Conservation (phyloP, 1,140 invertebrate genomes). For the Argopecten irradians region DNA sequence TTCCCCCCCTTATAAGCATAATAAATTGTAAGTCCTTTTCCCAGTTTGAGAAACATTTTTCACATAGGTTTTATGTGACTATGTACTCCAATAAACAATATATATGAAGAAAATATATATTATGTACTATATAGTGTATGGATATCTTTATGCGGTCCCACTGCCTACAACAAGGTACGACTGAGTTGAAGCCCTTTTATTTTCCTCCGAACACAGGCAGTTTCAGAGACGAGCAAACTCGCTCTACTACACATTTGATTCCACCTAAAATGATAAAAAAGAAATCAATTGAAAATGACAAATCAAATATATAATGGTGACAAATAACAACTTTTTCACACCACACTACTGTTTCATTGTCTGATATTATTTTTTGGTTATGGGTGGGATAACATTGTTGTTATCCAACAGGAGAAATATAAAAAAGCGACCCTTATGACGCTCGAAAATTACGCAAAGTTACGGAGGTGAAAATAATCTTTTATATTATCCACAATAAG, state of each 20-base stretch:
- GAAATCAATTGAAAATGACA: too few species aligned
- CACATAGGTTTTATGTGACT: too few species aligned
- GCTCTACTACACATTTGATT: constrained; percentile 54
- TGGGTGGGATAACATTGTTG: neutral
- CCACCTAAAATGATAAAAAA: too few species aligned
- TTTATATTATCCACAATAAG: neutral
- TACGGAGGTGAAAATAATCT: neutral
- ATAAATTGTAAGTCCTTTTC: too few species aligned
- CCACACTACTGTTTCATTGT: too few species aligned
- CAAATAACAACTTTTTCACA: too few species aligned
- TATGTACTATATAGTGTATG: too few species aligned
- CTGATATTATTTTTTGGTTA: too few species aligned
- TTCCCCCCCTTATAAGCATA: neutral
- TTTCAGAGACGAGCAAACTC: constrained; percentile 64
- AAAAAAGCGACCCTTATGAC: constrained; percentile 6
- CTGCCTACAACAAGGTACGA: constrained; percentile 51
- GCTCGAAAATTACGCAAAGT: neutral
- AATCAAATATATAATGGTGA: too few species aligned
- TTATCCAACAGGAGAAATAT: neutral
- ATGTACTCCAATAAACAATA: too few species aligned
- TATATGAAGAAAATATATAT: too few species aligned
- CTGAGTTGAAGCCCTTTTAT: constrained; percentile 57
- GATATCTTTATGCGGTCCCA: neutral
- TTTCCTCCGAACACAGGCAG: constrained; percentile 60
- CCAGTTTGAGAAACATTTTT: too few species aligned